phyloP scores from a whole-genome alignment of 2,113 vertebrate genomes.

The Vicugna pacos region DNA sequence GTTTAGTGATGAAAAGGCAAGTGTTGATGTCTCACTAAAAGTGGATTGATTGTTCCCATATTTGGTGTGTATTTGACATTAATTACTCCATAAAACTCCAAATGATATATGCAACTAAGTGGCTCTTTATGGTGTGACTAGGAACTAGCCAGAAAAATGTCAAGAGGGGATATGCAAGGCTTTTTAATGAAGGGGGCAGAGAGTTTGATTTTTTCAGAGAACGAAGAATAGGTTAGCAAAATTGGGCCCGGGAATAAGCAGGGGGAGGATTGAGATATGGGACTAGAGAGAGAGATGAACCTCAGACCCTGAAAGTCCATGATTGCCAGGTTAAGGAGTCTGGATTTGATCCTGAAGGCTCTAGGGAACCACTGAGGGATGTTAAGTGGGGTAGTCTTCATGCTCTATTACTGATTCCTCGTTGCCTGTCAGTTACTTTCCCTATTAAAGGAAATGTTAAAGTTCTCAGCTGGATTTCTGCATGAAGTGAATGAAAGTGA shows the following conservation, averaged over 20 bases:
- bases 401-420: slow-evolving; percentile 35
- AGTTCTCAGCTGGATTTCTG: slow-evolving; percentile 35
- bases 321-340: slow-evolving; percentile 21
- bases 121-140: background rate
- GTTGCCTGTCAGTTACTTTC: slow-evolving; percentile 30
- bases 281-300: background rate
- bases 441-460: slow-evolving; percentile 61
- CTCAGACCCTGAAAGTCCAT: background rate
- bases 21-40: background rate
- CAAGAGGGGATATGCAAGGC: background rate
- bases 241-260: background rate
- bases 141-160: background rate
- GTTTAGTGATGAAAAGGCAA: slow-evolving; percentile 18
- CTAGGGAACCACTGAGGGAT: slow-evolving; percentile 30
- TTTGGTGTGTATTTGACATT: background rate
- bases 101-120: background rate
- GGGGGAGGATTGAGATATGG: background rate
- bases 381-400: slow-evolving; percentile 56
- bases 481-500: slow-evolving; percentile 27
- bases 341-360: slow-evolving; percentile 42
- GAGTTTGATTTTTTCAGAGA: slow-evolving; percentile 38
- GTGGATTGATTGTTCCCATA: background rate
- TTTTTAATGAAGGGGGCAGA: background rate
- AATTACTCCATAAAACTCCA: background rate
- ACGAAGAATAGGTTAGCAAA: background rate